Base-by-base conservation (phyloP, 2,113 vertebrate genomes). In the Microcebus jonahi region DNA sequence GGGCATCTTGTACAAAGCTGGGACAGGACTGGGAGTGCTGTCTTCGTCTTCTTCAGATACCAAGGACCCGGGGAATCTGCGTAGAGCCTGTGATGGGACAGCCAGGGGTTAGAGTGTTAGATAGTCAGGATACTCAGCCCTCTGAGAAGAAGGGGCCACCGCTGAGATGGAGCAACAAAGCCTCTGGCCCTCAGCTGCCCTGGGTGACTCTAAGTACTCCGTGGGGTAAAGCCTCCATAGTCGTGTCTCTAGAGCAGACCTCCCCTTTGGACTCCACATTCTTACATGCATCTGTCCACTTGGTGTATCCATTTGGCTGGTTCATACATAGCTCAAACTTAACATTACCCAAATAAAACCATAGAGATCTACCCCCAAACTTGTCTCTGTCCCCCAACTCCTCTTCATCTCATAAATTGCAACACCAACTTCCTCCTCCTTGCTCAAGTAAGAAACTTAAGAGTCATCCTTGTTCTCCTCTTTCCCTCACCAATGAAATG, bases 21-120 rank as follows among this genome's bases (percentile, higher is more conserved):
- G 96, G 92, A 97, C 76, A 98, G 53, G 79, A 59, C 27, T 85
- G 90, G 73, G 90, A 91, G 77, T 34, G 50, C 53, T 45, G 82
- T 70, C 97, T 97, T 98, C 67, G 79, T 95, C 83, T 81, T 95
- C 93, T 90, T 93, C 73, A 5, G 84, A 98, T 97, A 96, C 67
- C 76, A 93, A 94, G 55, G 88, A 95, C 57, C 90, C 85, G 17
- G 57, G 92, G 97, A 88, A 96, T 94, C 14, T 85, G 88, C 82
- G 81, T 68, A 65, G 81, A 76, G 39, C 96, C 88, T 7, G 1
- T 90, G 45, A 14, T 61, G 93, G 94, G 90, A 34, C 27, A 92
- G 75, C 50, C 80, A 53, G 63, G 59, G 9, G 31, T 73, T 89
- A 42, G 27, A 70, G 90, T n/a, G 0, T 61, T 79, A 83, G 55